Evolutionary conservation across 2,888 invertebrate species (phyloP), one percentile per base, ranked within the genome.

Genomic region (Dyspetes luteomarginatus): DNA sequence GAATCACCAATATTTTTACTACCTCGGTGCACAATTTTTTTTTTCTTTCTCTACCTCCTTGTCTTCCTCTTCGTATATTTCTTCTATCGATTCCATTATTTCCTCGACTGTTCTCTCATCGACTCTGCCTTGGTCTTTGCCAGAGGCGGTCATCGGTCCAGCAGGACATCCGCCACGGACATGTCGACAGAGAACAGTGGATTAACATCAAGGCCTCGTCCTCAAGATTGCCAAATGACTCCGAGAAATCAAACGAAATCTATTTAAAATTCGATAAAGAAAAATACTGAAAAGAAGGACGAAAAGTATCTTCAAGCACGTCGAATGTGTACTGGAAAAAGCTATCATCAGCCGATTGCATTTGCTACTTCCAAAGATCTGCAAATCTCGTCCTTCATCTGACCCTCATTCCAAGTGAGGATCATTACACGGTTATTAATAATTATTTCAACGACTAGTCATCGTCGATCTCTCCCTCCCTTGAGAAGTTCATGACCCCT

Each of bases 91-190:
- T 64, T 50, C 50, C 22, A 55, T 45, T 24, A 43, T 60, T 62
- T 24, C 36, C 17, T 67, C 12, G n/a, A n/a, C n/a, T n/a, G 43
- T 60, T 9, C 9, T 50, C 36, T 7, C 45, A 7, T 12, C 60
- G 82, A 85, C 82, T 81, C 82, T 78, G 79, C 77, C 76, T 79
- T 56, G 82, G n/a, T n/a, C n/a, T n/a, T n/a, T n/a, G n/a, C n/a
- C n/a, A n/a, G n/a, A n/a, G n/a, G n/a, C n/a, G n/a, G n/a, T n/a
- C n/a, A n/a, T n/a, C n/a, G n/a, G n/a, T n/a, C n/a, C n/a, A n/a
- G n/a, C n/a, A n/a, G n/a, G n/a, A n/a, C n/a, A n/a, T n/a, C n/a
- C n/a, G n/a, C n/a, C n/a, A n/a, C n/a, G n/a, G n/a, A n/a, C n/a
- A n/a, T n/a, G n/a, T n/a, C n/a, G n/a, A n/a, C n/a, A n/a, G n/a